Conservation (phyloP, 2,113 vertebrate species). For the Pristiophorus japonicus region DNA sequence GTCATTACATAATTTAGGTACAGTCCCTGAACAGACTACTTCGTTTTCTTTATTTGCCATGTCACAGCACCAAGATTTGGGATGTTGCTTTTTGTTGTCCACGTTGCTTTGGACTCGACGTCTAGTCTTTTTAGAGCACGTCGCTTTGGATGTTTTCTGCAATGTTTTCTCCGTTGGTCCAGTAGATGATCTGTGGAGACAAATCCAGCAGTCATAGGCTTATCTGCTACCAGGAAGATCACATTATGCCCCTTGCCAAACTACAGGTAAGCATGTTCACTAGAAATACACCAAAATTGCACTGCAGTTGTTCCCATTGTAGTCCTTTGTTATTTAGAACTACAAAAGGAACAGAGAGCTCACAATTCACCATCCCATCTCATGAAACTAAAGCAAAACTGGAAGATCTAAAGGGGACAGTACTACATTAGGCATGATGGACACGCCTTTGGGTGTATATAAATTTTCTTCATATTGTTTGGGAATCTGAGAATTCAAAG, state of each 20-base stretch:
- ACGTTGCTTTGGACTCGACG: conserved; percentile 45
- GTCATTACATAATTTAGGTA: conserved; percentile 62
- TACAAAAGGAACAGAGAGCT: not conserved
- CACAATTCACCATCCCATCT: not conserved
- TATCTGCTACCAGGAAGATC: conserved; percentile 51
- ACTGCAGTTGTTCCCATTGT: not conserved
- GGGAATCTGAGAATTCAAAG: not conserved
- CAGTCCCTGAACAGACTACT: conserved; percentile 76
- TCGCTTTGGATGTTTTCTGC: conserved; percentile 51
- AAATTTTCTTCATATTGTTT: not conserved
- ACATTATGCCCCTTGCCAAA: not conserved
- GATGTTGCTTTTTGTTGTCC: conserved; percentile 48
- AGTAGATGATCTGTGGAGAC: conserved; percentile 50
- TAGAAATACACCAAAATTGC: not conserved
- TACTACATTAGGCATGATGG: not conserved
- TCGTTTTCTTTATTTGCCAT: conserved; percentile 85
- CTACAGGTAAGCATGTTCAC: not conserved
- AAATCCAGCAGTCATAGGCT: conserved; percentile 52
- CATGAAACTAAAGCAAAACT: not conserved
- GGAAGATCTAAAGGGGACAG: not conserved
- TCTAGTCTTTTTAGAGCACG: conserved; percentile 56
- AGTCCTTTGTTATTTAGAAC: not conserved
- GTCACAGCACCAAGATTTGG: conserved; percentile 55
- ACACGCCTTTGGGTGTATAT: not conserved
- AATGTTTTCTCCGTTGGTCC: conserved; percentile 47